Evolutionary conservation across 2,797 vertebrate species (phyloP), one percentile per base, ranked within the genome.

Genomic region (Acanthurus tractus): DNA sequence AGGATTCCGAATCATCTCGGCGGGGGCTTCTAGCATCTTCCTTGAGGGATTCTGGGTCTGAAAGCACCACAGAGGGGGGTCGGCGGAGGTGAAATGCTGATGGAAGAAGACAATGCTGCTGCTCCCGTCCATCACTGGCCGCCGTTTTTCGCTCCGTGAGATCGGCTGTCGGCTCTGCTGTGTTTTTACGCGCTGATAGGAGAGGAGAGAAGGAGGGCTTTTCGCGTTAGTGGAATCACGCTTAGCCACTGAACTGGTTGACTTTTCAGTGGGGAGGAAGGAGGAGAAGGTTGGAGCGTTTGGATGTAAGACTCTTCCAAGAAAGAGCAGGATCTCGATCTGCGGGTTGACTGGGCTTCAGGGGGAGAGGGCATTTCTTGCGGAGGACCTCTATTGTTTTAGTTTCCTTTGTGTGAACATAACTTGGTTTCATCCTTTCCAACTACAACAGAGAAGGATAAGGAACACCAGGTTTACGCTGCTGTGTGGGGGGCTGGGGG

Each of bases 111-210:
- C 56, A 1, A 85, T 78, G 71, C 68, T 25, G 29, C 58, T 76
- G 63, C 53, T 48, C 64, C 29, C 44, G 69, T 78, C 78, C 70
- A 42, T 65, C 59, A 42, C 34, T 63, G 72, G 74, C 65, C 70
- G 71, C 64, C 74, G 75, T 64, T 70, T 80, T 48, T 76, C 82
- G 82, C 82, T 65, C 85, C 53, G 84, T 79, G 85, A 89, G 83
- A 25, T 86, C 67, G 63, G 53, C 84, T 56, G 74, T 71, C 48
- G 45, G 63, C 48, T 86, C 52, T 15, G 74, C 71, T 46, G 58
- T 1, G 79, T 70, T 78, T 81, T 76, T 81, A 68, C 77, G 71
- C 71, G 38, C 79, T 86, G 81, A 89, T 79, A 79, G 68, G 68
- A 80, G 77, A 55, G 36, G 68, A 67, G 70, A 70, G 82, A 79